Evolutionary conservation across 37 sponge, comb jelly and placozoan species (phyloP).

Genomic region (Crambe crambe): DNA sequence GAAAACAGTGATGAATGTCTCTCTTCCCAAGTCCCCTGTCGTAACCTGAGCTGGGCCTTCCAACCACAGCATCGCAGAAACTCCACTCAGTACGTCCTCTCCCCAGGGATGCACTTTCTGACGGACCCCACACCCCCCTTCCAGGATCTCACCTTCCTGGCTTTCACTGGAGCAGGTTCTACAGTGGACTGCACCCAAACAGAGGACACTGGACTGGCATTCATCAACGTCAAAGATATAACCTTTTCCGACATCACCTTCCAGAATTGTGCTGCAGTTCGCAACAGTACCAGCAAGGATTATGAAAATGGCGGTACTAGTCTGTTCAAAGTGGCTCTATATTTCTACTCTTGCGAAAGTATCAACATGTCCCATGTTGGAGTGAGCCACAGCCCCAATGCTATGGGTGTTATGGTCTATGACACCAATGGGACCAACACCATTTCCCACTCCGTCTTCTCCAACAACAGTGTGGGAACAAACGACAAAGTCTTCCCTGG

Average conservation of each 20-base stretch:
- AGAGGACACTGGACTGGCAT: slow-evolving; percentile 45
- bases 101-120: slow-evolving; percentile 4
- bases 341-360: slow-evolving; percentile 25
- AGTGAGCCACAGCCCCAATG: slow-evolving; percentile 28
- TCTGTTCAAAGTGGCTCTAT: slow-evolving; percentile 24
- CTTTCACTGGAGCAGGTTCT: slow-evolving; percentile 21
- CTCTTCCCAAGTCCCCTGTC: not conserved
- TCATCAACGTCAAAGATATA: slow-evolving; percentile 24
- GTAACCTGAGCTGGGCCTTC: slow-evolving; percentile 7
- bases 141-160: slow-evolving; percentile 5
- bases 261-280: slow-evolving; percentile 15
- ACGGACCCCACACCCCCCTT: not conserved
- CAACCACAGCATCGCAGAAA: not conserved
- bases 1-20: not conserved
- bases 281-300: slow-evolving; percentile 31
- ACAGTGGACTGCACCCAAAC: not conserved
- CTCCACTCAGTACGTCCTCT: slow-evolving; percentile 3
- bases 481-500: not conserved
- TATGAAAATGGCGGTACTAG: not conserved
- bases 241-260: slow-evolving; percentile 17
- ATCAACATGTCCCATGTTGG: slow-evolving; percentile 12
- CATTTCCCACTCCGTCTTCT: slow-evolving; percentile 14
- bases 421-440: slow-evolving; percentile 14
- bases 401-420: slow-evolving; percentile 48
- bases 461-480: not conserved